phyloP scores from a whole-genome alignment of 1,140 invertebrate species.

The Orius insidiosus region DNA sequence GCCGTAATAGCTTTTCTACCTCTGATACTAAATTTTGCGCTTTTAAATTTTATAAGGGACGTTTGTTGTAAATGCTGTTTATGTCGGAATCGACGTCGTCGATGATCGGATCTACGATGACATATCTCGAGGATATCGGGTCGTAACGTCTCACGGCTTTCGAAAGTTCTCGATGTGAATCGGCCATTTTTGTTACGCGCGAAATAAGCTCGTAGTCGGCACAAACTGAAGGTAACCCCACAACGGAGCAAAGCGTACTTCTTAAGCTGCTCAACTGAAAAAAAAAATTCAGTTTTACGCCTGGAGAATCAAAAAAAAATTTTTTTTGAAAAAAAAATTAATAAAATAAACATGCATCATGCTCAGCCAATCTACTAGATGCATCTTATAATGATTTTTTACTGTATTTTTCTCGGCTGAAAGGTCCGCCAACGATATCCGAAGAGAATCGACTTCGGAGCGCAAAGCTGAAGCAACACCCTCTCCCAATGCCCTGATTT shows the following conservation, averaged over 20 bases:
- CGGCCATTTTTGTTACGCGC: conserved; percentile 52
- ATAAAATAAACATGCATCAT: too few species aligned
- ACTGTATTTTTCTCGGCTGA: conserved; percentile 7
- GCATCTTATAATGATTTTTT: conserved; percentile 1
- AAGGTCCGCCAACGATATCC: background rate
- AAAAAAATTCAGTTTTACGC: conserved; percentile 1
- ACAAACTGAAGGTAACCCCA: conserved; percentile 46
- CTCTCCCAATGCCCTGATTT: conserved; percentile 10
- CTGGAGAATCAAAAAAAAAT: background rate
- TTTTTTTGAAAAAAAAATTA: background rate
- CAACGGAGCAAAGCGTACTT: conserved; percentile 42
- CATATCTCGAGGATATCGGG: conserved; percentile 12
- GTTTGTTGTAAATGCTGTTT: conserved; percentile 22
- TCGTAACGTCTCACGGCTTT: conserved; percentile 43
- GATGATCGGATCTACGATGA: conserved; percentile 19
- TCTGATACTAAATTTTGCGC: too few species aligned
- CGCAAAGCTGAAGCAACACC: conserved; percentile 5
- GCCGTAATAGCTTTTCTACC: too few species aligned
- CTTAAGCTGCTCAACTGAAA: conserved; percentile 45
- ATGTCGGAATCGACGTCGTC: conserved; percentile 23
- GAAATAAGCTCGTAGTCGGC: conserved; percentile 61
- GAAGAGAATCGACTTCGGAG: conserved; percentile 5
- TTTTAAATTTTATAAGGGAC: conserved; percentile 12
- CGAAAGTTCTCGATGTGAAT: conserved; percentile 59
- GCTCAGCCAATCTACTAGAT: too few species aligned